Evolutionary conservation across 2,113 vertebrate genomes (phyloP).

Genomic region (Paramormyrops kingsleyae): DNA sequence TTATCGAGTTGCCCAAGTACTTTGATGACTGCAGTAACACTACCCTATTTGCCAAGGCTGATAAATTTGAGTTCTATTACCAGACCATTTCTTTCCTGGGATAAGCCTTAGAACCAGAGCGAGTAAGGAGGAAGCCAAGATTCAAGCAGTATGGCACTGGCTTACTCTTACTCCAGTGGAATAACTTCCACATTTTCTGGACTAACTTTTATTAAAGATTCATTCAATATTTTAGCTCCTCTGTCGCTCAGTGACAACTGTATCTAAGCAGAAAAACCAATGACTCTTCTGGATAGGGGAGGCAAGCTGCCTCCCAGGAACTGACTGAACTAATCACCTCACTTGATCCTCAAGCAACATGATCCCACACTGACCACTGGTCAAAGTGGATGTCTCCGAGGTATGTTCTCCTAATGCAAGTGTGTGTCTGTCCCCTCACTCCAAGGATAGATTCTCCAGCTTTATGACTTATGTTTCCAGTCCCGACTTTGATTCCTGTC

Average conservation of each 20-base stretch:
- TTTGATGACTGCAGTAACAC: not conserved
- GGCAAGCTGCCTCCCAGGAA: not conserved
- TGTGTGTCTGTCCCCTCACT: too few relatives aligned
- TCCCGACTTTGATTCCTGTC: too few relatives aligned
- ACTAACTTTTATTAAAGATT: not conserved
- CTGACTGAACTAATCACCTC: not conserved
- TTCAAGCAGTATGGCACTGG: not conserved
- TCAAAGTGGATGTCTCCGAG: not conserved
- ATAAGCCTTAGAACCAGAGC: not conserved
- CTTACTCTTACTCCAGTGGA: not conserved
- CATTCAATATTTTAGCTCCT: not conserved
- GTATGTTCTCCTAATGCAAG: not conserved
- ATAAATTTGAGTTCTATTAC: not conserved
- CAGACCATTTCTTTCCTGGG: not conserved
- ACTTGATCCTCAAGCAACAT: not conserved
- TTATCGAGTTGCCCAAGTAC: not conserved
- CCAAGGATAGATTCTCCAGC: too few relatives aligned
- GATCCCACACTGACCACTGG: not conserved
- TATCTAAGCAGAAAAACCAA: not conserved
- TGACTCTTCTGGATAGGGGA: not conserved
- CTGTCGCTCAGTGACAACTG: not conserved
- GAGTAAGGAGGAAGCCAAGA: not conserved
- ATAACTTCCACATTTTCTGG: not conserved
- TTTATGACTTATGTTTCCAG: too few relatives aligned
- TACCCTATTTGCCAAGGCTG: not conserved